These are phyloP conservation scores for Rhombomys opimus DNA, from an alignment of 2,113 vertebrate genomes.

Conservation along the genomic window DNA sequence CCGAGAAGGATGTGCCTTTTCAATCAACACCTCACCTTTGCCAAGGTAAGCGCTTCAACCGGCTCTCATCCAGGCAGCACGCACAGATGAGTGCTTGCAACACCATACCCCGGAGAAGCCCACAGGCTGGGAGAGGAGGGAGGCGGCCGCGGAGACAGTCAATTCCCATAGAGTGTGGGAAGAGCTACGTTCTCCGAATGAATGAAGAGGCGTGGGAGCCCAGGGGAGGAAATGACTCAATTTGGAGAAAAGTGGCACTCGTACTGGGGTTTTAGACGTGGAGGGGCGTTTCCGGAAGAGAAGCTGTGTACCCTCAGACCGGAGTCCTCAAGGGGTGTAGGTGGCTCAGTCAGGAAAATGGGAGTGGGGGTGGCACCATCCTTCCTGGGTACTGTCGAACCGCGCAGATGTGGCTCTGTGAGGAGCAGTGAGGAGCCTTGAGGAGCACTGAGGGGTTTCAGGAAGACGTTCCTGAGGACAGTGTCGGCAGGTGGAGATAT, in stretches of 20 bases:
- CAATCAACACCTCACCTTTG: background rate
- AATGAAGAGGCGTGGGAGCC: background rate
- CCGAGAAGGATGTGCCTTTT: background rate
- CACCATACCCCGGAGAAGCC: background rate
- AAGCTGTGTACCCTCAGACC: background rate
- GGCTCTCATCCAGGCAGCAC: background rate
- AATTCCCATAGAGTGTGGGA: background rate
- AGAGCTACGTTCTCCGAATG: background rate
- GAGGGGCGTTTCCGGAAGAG: background rate
- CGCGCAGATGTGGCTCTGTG: background rate
- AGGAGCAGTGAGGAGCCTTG: background rate
- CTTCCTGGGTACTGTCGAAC: too few species aligned
- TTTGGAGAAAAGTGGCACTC: conserved; percentile 43
- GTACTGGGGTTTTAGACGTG: background rate
- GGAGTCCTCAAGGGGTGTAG: background rate
- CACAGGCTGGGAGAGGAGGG: background rate
- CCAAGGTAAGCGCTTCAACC: background rate
- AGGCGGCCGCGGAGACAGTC: accelerated
- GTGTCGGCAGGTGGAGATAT: background rate
- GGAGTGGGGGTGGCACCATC: background rate
- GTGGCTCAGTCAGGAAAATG: background rate
- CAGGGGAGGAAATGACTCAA: conserved; percentile 38
- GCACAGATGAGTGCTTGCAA: accelerated
- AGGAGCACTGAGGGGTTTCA: background rate
- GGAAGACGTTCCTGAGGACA: accelerated